These are phyloP conservation scores for Megalopta genalis DNA, from an alignment of 1,140 invertebrate genomes.

Conservation along the genomic window DNA sequence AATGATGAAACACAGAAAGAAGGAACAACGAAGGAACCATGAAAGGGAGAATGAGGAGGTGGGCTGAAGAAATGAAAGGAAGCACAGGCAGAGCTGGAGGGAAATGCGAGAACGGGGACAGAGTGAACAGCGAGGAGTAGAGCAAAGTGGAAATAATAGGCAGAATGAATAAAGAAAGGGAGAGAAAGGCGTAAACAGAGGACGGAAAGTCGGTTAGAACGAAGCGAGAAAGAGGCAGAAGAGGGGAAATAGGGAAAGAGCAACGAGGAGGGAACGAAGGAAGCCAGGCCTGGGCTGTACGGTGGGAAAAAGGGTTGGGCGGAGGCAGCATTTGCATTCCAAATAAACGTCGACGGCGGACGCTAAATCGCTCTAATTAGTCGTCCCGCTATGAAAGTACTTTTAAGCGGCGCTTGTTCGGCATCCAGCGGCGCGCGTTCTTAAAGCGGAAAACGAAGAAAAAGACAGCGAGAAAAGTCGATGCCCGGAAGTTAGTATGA, in stretches of 20 bases:
- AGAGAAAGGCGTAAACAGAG: slow-evolving; percentile 6
- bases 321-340: slow-evolving; percentile 61
- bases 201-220: too few species aligned
- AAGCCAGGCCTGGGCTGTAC: neutral
- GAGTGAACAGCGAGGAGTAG: neutral
- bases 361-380: slow-evolving; percentile 67
- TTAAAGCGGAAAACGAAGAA: slow-evolving; percentile 55
- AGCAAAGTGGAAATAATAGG: slow-evolving; percentile 1
- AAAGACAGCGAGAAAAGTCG: slow-evolving; percentile 44
- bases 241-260: slow-evolving; percentile 3
- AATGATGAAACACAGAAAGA: neutral
- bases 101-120: neutral
- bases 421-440: slow-evolving; percentile 46
- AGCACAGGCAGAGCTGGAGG: neutral
- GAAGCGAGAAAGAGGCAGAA: neutral
- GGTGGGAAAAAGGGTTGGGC: slow-evolving; percentile 21
- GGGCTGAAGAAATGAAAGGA: neutral
- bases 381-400: slow-evolving; percentile 63
- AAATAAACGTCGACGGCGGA: slow-evolving; percentile 61
- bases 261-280: neutral
- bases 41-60: neutral
- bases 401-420: slow-evolving; percentile 62
- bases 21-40: neutral
- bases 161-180: slow-evolving; percentile 9
- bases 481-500: slow-evolving; percentile 36